phyloP scores from a whole-genome alignment of 2,888 invertebrate species.

The Pandemis corylana region DNA sequence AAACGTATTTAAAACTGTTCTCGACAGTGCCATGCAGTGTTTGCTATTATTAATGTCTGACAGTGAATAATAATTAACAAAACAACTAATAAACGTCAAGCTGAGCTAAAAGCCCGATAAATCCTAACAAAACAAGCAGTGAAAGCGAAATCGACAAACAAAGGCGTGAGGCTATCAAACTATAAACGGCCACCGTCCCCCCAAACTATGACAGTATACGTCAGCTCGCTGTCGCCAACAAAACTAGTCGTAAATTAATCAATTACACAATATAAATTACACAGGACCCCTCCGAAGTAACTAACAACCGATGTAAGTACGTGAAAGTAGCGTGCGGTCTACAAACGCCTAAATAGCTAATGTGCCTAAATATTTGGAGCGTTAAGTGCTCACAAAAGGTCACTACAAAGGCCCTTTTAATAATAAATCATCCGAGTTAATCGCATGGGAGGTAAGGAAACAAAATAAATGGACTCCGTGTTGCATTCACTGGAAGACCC shows the following conservation, averaged over 20 bases:
- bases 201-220: neutral
- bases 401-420: constrained; percentile 61
- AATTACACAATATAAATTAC: constrained; percentile 28
- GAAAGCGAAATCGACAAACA: neutral
- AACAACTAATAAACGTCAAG: no score
- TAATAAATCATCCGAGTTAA: constrained; percentile 68
- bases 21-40: no score
- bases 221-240: neutral
- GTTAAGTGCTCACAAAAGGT: constrained; percentile 61
- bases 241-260: neutral
- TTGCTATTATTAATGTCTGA: no score
- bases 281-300: constrained; percentile 15
- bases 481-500: constrained; percentile 32
- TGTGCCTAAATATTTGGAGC: constrained; percentile 61
- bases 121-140: neutral
- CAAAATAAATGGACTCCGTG: constrained; percentile 32
- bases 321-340: constrained; percentile 39
- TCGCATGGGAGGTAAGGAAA: constrained; percentile 49
- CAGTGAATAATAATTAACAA: no score
- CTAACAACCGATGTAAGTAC: constrained; percentile 25
- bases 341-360: constrained; percentile 49
- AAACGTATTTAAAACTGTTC: no score
- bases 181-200: neutral
- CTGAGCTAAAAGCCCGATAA: neutral
- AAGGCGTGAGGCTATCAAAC: neutral